phyloP scores from a whole-genome alignment of 37 sponge, comb jelly and placozoan genomes.

The Tethya wilhelma region DNA sequence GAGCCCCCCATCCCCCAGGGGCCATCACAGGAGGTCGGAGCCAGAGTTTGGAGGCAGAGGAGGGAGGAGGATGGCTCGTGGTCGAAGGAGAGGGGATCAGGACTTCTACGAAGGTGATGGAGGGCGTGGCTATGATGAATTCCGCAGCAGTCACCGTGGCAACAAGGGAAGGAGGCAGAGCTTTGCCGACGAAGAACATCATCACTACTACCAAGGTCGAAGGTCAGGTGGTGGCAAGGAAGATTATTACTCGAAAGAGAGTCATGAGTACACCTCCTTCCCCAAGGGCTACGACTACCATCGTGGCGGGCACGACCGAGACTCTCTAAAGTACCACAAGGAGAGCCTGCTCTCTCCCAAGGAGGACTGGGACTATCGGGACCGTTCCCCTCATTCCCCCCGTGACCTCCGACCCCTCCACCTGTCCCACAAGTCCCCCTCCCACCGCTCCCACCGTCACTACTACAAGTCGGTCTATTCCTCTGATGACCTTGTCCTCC shows the following conservation, averaged over 20 bases:
- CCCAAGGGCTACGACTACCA: neutral
- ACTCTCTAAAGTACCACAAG: neutral
- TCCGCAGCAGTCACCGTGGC: neutral
- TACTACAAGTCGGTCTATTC: too few relatives aligned
- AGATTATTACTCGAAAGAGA: neutral
- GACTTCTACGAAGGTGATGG: neutral
- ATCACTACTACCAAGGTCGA: too few relatives aligned
- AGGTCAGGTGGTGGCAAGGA: constrained; percentile 5
- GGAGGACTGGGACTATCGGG: constrained; percentile 20
- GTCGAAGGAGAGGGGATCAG: neutral
- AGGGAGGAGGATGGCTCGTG: constrained; percentile 5
- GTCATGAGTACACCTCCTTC: neutral
- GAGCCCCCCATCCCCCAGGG: too few relatives aligned
- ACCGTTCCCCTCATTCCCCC: constrained; percentile 18
- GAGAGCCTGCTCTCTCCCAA: neutral
- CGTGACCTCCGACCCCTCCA: neutral
- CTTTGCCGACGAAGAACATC: neutral
- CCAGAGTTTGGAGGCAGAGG: neutral
- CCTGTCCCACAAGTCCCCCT: constrained; percentile 4
- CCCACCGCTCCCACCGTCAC: too few relatives aligned
- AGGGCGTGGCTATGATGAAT: neutral
- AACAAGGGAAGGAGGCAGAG: neutral
- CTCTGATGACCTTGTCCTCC: too few relatives aligned
- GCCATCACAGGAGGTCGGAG: constrained; percentile 4
- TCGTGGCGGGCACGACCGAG: constrained; percentile 8